phyloP scores from a whole-genome alignment of 2,888 invertebrate species.

The Oasisia sp. region DNA sequence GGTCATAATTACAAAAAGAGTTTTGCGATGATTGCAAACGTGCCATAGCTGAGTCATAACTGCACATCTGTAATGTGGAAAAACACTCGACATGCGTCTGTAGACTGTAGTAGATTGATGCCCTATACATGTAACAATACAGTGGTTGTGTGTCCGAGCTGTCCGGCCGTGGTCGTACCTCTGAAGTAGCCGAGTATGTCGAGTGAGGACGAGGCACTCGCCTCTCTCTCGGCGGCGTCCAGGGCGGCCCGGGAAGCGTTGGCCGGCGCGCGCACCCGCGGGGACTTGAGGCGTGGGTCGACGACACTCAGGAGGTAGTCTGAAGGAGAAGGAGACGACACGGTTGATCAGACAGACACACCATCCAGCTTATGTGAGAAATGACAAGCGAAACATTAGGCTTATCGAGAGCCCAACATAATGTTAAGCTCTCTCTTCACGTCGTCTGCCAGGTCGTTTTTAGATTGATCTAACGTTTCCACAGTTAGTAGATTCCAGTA shows the following conservation, averaged over 20 bases:
- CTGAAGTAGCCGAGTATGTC: background rate
- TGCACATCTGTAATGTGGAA: too few species aligned
- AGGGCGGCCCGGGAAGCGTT: background rate
- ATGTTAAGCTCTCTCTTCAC: too few species aligned
- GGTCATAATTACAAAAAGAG: too few species aligned
- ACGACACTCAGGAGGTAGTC: background rate
- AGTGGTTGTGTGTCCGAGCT: background rate
- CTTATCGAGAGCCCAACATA: too few species aligned
- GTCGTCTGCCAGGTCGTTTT: too few species aligned
- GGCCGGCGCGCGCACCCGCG: background rate
- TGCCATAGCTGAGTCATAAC: too few species aligned
- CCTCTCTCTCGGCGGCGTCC: background rate
- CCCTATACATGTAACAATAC: background rate
- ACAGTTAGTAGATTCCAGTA: too few species aligned
- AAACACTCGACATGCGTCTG: too few species aligned
- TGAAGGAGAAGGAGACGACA: background rate
- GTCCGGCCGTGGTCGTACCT: background rate
- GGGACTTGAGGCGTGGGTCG: background rate
- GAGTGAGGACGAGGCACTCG: background rate
- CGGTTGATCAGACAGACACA: background rate
- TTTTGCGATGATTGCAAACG: too few species aligned
- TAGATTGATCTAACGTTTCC: too few species aligned
- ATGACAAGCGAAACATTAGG: background rate
- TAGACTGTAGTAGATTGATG: background rate
- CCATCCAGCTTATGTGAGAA: background rate